These are phyloP conservation scores for Himalopsyche phryganea DNA, from an alignment of 1,140 invertebrate genomes.

Conservation along the genomic window DNA sequence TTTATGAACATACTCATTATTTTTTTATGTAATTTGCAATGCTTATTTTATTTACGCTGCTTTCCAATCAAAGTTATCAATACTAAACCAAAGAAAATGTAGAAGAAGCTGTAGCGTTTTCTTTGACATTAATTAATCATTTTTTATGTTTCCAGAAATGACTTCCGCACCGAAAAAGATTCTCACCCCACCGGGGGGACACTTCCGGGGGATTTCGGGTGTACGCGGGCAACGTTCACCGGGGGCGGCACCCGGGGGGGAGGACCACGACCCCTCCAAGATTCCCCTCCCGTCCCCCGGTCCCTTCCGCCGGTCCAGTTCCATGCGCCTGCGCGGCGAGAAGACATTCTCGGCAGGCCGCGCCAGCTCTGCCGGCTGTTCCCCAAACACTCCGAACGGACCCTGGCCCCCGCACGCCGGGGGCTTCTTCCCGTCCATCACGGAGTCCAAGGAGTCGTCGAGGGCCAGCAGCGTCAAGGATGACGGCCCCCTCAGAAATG, in stretches of 20 bases:
- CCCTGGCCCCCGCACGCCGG: slow-evolving; percentile 13
- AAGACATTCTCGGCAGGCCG: slow-evolving; percentile 4
- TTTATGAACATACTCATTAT: no score
- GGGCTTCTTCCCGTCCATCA: slow-evolving; percentile 12
- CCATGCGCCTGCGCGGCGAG: slow-evolving; percentile 53
- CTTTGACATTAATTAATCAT: no score
- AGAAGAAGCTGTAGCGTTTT: no score
- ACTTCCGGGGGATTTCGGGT: neutral
- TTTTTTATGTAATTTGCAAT: no score
- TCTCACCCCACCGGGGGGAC: neutral
- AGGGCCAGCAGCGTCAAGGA: neutral
- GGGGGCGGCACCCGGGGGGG: slow-evolving; percentile 6
- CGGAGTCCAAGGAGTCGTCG: slow-evolving; percentile 20
- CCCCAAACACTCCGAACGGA: slow-evolving; percentile 1
- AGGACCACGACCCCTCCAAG: slow-evolving; percentile 24
- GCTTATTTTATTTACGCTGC: no score
- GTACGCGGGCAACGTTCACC: neutral
- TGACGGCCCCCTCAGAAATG: slow-evolving; percentile 7
- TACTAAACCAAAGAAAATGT: no score
- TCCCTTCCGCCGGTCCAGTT: slow-evolving; percentile 40
- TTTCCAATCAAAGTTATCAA: no score
- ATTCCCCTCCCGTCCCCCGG: slow-evolving; percentile 29
- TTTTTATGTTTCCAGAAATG: no score
- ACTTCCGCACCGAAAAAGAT: no score
- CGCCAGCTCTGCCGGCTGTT: slow-evolving; percentile 5